Percentiles rank a stretch among this genome's conserved stretches.
phyloP scores from a whole-genome alignment of 2,888 invertebrate genomes.

The Drosophila tanythrix region DNA sequence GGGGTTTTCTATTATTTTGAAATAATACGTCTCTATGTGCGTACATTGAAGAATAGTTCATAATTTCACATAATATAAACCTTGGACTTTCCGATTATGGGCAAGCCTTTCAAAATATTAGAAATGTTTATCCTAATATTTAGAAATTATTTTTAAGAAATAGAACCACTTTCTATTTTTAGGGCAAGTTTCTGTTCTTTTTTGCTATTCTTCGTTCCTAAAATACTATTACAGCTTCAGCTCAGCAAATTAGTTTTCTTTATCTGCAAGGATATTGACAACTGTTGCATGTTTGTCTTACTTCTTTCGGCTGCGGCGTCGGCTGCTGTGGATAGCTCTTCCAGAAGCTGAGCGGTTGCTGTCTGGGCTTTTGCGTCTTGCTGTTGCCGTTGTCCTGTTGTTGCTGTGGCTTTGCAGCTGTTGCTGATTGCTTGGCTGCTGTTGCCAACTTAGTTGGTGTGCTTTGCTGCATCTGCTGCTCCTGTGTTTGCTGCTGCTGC shows the following conservation, averaged over 20 bases:
- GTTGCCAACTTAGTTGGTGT: conserved; percentile 1
- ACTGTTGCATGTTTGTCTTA: conserved; percentile 31
- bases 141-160: not conserved
- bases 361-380: conserved; percentile 48
- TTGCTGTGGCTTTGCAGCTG: conserved; percentile 3
- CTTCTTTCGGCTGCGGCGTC: conserved; percentile 68
- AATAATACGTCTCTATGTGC: not conserved
- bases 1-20: not conserved
- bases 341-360: conserved; percentile 69
- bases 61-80: not conserved
- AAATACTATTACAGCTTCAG: not conserved
- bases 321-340: conserved; percentile 68
- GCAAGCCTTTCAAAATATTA: not conserved
- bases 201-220: not conserved
- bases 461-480: conserved; percentile 6
- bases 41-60: not conserved
- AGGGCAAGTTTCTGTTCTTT: not conserved
- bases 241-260: not conserved
- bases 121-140: not conserved
- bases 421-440: conserved; percentile 11
- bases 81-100: too few relatives aligned
- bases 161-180: not conserved
- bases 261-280: not conserved
- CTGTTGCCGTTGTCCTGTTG: conserved; percentile 7
- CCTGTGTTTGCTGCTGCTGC: conserved; percentile 11